These are phyloP conservation scores for Oenanthe oenanthe DNA, from an alignment of 2,113 vertebrate genomes.

Conservation along the genomic window DNA sequence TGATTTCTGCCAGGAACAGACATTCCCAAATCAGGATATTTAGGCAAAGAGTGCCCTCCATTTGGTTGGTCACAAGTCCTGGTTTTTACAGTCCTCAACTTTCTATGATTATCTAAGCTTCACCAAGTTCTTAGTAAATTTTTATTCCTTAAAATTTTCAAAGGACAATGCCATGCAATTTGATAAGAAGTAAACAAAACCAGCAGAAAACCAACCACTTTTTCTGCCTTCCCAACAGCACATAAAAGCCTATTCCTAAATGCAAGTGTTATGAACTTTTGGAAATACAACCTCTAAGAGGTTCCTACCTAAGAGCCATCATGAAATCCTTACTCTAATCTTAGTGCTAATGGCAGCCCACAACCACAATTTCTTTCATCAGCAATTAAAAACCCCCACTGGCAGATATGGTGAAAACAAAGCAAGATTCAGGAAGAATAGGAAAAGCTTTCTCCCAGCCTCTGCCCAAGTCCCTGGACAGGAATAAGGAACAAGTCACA, in stretches of 20 bases:
- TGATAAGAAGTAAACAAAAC: background rate
- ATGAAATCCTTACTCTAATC: background rate
- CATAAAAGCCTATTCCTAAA: background rate
- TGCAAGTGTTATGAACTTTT: background rate
- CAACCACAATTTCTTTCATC: background rate
- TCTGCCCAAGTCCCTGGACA: rapidly evolving
- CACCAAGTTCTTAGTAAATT: background rate
- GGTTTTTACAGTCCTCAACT: background rate
- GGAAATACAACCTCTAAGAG: background rate
- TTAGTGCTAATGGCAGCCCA: background rate
- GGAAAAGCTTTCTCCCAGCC: background rate
- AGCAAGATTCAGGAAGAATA: background rate
- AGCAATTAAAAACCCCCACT: background rate
- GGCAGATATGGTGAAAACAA: background rate
- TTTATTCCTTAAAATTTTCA: background rate
- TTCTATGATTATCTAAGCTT: background rate
- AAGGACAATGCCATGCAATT: background rate
- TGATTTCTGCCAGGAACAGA: background rate
- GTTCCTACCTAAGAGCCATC: background rate
- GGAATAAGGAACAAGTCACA: background rate
- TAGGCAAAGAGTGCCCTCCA: background rate
- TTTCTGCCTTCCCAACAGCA: background rate
- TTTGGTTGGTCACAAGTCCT: background rate
- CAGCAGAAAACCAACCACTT: background rate
- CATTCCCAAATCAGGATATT: background rate